These are phyloP conservation scores for Chionomys nivalis DNA, from an alignment of 2,113 vertebrate genomes.

Conservation along the genomic window DNA sequence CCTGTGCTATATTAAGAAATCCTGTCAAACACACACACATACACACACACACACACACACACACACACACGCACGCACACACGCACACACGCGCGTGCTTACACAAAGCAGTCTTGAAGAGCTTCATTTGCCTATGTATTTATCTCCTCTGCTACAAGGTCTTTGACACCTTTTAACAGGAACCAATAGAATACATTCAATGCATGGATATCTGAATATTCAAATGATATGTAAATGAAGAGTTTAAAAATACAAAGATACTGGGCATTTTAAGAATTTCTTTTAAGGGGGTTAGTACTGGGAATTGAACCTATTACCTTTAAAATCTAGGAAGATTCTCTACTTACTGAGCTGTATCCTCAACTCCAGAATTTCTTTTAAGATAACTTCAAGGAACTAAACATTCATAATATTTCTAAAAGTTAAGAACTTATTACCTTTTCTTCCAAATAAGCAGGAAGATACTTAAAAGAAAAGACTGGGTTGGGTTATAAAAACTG, in stretches of 20 bases:
- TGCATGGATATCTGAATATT: constrained; percentile 9
- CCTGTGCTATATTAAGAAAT: background rate
- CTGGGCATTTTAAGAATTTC: background rate
- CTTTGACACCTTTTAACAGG: background rate
- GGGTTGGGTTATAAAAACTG: background rate
- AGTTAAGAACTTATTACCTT: background rate
- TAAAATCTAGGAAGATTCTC: background rate
- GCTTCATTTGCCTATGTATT: background rate
- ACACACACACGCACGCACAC: too few relatives aligned
- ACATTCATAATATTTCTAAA: constrained; percentile 15
- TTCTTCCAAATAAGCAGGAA: background rate
- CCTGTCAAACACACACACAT: background rate
- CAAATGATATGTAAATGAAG: constrained; percentile 21
- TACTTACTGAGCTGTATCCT: background rate
- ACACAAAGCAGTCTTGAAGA: background rate
- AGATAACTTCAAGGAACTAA: background rate
- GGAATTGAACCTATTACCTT: background rate
- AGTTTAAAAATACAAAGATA: constrained; percentile 29
- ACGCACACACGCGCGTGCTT: background rate
- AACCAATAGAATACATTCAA: background rate
- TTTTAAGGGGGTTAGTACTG: background rate
- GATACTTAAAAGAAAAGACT: background rate
- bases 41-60: background rate
- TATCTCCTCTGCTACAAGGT: background rate
- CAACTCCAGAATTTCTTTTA: background rate